Evolutionary conservation across 1,140 invertebrate species (phyloP), one percentile per base, ranked within the genome.

Genomic region (Polypedilum vanderplanki): DNA sequence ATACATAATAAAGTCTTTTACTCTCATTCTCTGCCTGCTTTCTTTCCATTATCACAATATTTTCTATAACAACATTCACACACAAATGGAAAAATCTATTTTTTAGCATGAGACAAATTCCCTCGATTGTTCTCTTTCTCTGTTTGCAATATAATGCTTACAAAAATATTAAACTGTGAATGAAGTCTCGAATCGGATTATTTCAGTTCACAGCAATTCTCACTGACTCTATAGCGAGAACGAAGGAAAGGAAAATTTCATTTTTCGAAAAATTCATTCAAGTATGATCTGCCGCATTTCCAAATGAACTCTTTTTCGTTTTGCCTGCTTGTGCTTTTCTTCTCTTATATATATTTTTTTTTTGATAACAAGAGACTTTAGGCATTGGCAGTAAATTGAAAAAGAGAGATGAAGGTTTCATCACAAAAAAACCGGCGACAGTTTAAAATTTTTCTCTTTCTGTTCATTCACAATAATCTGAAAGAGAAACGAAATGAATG

Each of bases 131-230:
- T 57, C 15, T 57, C 4, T 12, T 57, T 57, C 15, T 57, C 15
- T 57, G 12, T 12, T 57, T 57, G 46, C 46, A 57, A 57, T 57
- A 57, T n/a, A 57, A 57, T 57, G 46, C 46, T 57, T 57, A n/a
- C 46, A 57, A 57, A 33, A 57, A 57, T 57, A 57, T 57, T 57
- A 57, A 57, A 57, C 46, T 57, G 46, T n/a, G 46, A 57, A 57
- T 57, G 12, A 57, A 57, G 12, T 57, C 46, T 57, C 46, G 46
- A 57, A 57, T 57, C 46, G 46, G 46, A 57, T 57, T 57, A 57
- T 57, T 57, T 57, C 46, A 57, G 46, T 57, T 57, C 46, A 57
- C 3, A 57, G 46, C 46, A 57, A 57, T 57, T 57, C n/a, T 57
- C 46, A 57, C 12, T 57, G 46, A 57, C 46, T 57, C n/a, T 33